phyloP scores from a whole-genome alignment of 2,888 invertebrate genomes.

The Cantharis flavilabris region DNA sequence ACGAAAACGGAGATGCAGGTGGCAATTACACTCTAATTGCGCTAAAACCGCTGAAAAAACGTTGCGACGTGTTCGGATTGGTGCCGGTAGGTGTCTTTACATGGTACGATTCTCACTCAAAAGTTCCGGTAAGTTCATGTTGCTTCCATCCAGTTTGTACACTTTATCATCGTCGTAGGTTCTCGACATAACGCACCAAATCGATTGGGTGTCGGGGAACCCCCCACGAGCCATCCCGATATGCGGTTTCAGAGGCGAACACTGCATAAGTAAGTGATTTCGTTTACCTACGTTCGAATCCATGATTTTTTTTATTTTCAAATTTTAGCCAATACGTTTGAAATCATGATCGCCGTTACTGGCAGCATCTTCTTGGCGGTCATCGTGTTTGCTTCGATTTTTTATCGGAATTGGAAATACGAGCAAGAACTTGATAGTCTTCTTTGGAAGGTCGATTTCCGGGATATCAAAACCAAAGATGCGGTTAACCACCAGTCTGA shows the following conservation, averaged over 20 bases:
- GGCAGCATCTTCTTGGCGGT: conserved; percentile 76
- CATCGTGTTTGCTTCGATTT: conserved; percentile 72
- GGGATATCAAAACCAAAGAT: conserved; percentile 80
- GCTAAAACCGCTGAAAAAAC: conserved; percentile 51
- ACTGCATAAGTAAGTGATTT: conserved; percentile 80
- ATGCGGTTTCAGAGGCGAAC: conserved; percentile 90
- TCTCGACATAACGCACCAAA: conserved; percentile 70
- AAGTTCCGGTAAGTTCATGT: conserved; percentile 76
- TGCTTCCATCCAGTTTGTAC: neutral
- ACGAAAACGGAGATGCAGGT: conserved; percentile 89
- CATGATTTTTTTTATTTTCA: neutral
- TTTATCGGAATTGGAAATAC: conserved; percentile 90
- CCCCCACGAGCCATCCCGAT: conserved; percentile 84
- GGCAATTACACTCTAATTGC: conserved; percentile 91
- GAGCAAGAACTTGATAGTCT: conserved; percentile 92
- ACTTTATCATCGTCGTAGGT: conserved; percentile 61
- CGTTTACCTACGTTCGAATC: neutral
- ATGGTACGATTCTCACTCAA: conserved; percentile 60
- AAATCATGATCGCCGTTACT: conserved; percentile 80
- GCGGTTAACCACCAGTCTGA: conserved; percentile 52
- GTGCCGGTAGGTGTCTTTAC: conserved; percentile 80
- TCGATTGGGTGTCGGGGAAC: conserved; percentile 77
- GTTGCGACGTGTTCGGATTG: conserved; percentile 64
- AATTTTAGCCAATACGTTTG: conserved; percentile 72
- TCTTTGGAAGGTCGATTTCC: conserved; percentile 92